These are phyloP conservation scores for Graptemys geographica DNA, from an alignment of 2,797 vertebrate species.

Conservation along the genomic window DNA sequence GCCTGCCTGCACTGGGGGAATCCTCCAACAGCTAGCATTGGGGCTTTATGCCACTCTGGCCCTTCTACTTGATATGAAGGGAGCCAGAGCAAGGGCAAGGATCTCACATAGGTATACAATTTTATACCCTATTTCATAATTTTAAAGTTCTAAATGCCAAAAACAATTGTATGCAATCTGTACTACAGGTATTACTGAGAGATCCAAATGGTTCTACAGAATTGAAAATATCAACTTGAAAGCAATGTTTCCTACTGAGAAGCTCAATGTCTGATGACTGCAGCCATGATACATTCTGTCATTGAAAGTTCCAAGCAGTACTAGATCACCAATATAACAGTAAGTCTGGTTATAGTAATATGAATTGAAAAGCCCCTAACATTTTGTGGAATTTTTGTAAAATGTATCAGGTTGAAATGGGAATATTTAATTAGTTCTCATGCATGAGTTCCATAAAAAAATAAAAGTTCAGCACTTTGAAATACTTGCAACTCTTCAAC, in stretches of 20 bases:
- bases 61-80: background rate
- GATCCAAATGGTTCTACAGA: background rate
- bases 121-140: background rate
- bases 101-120: background rate
- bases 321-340: background rate
- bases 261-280: background rate
- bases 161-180: background rate
- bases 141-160: background rate
- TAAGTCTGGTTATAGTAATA: background rate
- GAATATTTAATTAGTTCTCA: slow-evolving; percentile 18
- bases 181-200: background rate
- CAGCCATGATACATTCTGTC: background rate
- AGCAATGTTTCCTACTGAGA: background rate
- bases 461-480: background rate
- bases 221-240: background rate
- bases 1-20: background rate
- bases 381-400: background rate
- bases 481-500: background rate
- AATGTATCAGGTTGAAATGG: background rate
- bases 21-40: background rate
- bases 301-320: background rate
- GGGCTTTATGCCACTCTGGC: background rate
- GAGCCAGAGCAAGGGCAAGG: background rate
- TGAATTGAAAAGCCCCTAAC: slow-evolving; percentile 1
- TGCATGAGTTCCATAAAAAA: background rate